Percentiles rank a stretch among this genome's conserved stretches.
Evolutionary conservation across 2,113 vertebrate species (phyloP).

Genomic region (Neolamprologus variostigma): DNA sequence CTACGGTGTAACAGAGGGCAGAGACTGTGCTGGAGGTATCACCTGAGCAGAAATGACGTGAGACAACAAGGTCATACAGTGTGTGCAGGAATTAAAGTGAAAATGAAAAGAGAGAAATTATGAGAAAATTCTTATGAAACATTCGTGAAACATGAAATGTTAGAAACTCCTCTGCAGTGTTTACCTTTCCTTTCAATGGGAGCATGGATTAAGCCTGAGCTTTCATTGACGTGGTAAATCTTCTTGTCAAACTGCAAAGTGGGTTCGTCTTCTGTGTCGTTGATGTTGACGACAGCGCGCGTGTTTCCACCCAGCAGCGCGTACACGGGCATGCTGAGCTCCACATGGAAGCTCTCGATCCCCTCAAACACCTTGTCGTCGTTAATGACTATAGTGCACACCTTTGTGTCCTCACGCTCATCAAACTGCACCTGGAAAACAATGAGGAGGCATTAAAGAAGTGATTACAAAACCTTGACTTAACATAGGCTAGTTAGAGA

Average conservation of each 20-base stretch:
- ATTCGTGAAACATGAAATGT: accelerated
- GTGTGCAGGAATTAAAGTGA: neutral
- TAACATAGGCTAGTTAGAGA: neutral
- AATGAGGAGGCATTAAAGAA: neutral
- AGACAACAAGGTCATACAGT: neutral
- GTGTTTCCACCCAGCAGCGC: constrained; percentile 83
- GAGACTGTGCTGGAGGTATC: constrained; percentile 87
- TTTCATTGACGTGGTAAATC: constrained; percentile 83
- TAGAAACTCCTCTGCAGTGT: neutral
- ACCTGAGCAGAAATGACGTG: constrained; percentile 56
- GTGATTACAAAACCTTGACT: accelerated
- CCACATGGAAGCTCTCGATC: constrained; percentile 80
- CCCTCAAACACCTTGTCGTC: constrained; percentile 87
- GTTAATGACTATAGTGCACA: constrained; percentile 84
- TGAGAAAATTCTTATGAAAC: neutral
- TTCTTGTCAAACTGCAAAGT: constrained; percentile 88
- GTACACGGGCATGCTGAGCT: constrained; percentile 92
- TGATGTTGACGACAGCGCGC: constrained; percentile 75
- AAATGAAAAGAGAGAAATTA: neutral
- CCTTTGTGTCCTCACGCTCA: constrained; percentile 88
- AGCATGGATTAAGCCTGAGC: constrained; percentile 73
- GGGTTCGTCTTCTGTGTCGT: constrained; percentile 87
- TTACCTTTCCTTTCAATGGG: constrained; percentile 86
- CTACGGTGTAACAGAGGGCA: constrained; percentile 84
- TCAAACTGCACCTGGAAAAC: constrained; percentile 89